Evolutionary conservation across 2,797 vertebrate genomes (phyloP).

Genomic region (Dendrocincla tyrannina): DNA sequence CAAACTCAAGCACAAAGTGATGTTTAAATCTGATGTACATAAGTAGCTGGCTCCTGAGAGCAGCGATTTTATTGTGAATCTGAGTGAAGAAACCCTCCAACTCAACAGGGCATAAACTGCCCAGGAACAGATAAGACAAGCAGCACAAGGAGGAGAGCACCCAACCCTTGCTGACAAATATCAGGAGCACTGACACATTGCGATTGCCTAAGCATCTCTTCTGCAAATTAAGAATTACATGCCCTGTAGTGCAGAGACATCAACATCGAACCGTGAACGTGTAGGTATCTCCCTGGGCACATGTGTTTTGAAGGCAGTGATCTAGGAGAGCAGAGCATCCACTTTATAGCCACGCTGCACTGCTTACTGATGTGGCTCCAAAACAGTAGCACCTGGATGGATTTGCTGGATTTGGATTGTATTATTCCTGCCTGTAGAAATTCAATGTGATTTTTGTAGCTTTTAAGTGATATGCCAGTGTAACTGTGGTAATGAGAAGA

Average conservation of each 20-base stretch:
- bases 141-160: background rate
- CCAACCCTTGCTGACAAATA: background rate
- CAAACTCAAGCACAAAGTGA: background rate
- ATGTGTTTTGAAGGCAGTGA: background rate
- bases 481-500: background rate
- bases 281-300: background rate
- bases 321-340: background rate
- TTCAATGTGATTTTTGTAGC: background rate
- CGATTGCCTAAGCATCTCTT: background rate
- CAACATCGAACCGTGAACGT: accelerated
- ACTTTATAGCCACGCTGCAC: background rate
- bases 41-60: background rate
- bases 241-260: background rate
- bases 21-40: background rate
- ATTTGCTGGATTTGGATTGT: background rate
- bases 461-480: background rate
- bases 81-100: background rate
- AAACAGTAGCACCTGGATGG: background rate
- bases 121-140: background rate
- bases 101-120: background rate
- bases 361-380: background rate
- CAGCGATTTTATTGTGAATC: background rate
- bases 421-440: background rate
- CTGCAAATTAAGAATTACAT: background rate
- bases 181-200: background rate